These are phyloP conservation scores for Gorsachius magnificus DNA, from an alignment of 2,797 vertebrate species.

Conservation along the genomic window DNA sequence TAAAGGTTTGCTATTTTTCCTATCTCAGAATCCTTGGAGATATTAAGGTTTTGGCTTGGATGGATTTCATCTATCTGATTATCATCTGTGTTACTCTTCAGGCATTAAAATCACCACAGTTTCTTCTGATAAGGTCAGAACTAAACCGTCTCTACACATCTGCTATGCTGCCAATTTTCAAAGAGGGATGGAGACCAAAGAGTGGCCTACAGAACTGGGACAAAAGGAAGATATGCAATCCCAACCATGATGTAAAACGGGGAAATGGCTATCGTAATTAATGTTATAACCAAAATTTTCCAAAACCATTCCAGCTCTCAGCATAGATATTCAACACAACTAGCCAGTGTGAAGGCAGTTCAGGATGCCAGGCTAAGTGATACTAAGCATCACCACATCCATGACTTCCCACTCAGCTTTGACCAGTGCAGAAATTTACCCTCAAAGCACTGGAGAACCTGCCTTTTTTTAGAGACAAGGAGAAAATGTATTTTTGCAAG, in stretches of 20 bases:
- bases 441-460: background rate
- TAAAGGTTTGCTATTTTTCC: background rate
- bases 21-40: background rate
- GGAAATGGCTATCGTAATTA: background rate
- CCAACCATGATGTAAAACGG: rapidly evolving
- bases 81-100: background rate
- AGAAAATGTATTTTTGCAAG: background rate
- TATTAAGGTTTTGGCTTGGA: background rate
- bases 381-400: background rate
- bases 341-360: background rate
- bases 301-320: background rate
- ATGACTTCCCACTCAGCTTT: background rate
- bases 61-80: background rate
- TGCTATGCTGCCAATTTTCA: background rate
- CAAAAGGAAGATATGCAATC: background rate
- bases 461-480: background rate
- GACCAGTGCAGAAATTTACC: background rate
- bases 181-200: background rate
- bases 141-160: background rate
- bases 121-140: background rate
- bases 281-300: background rate
- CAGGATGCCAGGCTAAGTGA: background rate
- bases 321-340: rapidly evolving
- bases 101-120: background rate
- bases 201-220: background rate